Evolutionary conservation across 2,888 invertebrate genomes (phyloP).

Genomic region (Drosophila emarginata): DNA sequence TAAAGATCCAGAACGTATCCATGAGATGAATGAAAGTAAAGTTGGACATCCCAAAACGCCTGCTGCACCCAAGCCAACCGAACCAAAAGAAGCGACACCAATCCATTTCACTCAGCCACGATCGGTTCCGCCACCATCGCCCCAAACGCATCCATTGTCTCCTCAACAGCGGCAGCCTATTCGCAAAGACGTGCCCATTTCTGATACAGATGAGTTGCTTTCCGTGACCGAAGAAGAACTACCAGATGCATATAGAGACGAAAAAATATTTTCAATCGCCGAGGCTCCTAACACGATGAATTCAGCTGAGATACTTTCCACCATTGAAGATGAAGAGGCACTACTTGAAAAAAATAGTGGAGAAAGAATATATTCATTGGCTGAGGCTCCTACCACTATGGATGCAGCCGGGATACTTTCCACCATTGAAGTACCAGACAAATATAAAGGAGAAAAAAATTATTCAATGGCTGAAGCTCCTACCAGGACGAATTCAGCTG

Average conservation of each 20-base stretch:
- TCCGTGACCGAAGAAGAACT: background rate
- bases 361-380: no score
- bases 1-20: background rate
- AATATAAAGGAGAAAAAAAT: background rate
- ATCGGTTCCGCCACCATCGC: conserved; percentile 17
- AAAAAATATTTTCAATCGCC: background rate
- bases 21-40: background rate
- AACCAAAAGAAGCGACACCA: background rate
- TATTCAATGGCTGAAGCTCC: no score
- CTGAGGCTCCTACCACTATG: no score
- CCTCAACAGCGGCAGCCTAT: background rate
- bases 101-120: no score
- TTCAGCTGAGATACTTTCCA: no score
- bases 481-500: no score
- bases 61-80: background rate
- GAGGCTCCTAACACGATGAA: no score
- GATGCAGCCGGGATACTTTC: no score
- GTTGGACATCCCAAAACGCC: background rate
- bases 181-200: background rate
- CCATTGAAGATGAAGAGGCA: no score
- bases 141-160: background rate
- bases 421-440: no score
- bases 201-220: background rate
- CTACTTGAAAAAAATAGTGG: no score
- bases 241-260: background rate